Conservation (phyloP, 2,113 vertebrate species). For the Mirza zaza region DNA sequence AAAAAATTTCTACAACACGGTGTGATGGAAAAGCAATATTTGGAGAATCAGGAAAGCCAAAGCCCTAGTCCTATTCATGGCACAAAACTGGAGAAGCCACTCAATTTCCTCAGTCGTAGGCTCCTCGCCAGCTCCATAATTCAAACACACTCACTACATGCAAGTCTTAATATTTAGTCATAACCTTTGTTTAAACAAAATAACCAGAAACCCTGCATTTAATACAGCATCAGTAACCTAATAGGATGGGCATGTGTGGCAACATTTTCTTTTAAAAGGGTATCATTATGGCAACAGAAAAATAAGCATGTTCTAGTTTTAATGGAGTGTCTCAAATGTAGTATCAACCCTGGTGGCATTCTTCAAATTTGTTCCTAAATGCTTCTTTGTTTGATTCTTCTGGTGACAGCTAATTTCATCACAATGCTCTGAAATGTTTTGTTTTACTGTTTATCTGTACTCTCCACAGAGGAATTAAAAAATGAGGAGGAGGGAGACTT, state of each 20-base stretch:
- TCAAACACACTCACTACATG: neutral
- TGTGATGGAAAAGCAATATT: neutral
- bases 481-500: neutral
- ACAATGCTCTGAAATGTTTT: constrained; percentile 40
- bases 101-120: neutral
- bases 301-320: neutral
- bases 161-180: neutral
- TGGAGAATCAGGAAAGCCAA: neutral
- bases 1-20: neutral
- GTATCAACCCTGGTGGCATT: neutral
- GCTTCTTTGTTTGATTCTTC: constrained; percentile 21
- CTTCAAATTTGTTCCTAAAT: constrained; percentile 26
- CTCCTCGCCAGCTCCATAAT: neutral
- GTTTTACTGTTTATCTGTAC: neutral
- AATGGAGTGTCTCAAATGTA: neutral
- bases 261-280: neutral
- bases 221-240: neutral
- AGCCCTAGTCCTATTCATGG: neutral
- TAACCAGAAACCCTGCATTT: neutral
- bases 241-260: neutral
- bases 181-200: neutral
- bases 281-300: neutral
- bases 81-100: neutral
- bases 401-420: neutral
- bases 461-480: constrained; percentile 34